These are phyloP conservation scores for Ophioninae sp. DNA, from an alignment of 2,888 invertebrate species.

Conservation along the genomic window DNA sequence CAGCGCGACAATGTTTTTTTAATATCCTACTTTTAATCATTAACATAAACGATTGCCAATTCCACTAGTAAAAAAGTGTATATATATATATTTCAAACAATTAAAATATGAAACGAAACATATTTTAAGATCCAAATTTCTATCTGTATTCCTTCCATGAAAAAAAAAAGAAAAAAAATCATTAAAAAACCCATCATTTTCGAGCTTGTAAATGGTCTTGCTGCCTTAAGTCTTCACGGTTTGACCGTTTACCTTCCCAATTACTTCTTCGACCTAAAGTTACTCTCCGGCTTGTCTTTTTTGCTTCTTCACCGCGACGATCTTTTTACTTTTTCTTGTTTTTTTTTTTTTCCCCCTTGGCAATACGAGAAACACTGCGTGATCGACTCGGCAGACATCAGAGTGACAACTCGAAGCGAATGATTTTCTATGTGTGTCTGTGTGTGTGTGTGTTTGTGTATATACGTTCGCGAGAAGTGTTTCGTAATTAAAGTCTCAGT, in stretches of 20 bases:
- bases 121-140: too few relatives aligned
- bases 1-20: too few relatives aligned
- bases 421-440: constrained; percentile 3
- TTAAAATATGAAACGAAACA: too few relatives aligned
- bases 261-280: constrained; percentile 45
- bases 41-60: too few relatives aligned
- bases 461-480: constrained; percentile 33
- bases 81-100: too few relatives aligned
- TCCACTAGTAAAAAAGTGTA: too few relatives aligned
- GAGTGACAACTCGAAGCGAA: constrained; percentile 15
- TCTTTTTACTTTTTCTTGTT: constrained; percentile 19
- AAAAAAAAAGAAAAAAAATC: too few relatives aligned
- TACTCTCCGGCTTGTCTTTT: not conserved
- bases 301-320: not conserved
- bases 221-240: constrained; percentile 11
- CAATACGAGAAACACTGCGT: not conserved
- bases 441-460: not conserved
- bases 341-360: constrained; percentile 30
- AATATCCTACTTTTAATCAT: too few relatives aligned
- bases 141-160: too few relatives aligned
- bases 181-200: too few relatives aligned
- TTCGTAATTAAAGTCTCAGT: constrained; percentile 74
- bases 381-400: constrained; percentile 18
- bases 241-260: constrained; percentile 44
- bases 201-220: not conserved